A percentile compares a stretch with the other conserved stretches of the same genome.
These are phyloP conservation scores for Hippocampus mohnikei DNA, from an alignment of 2,113 vertebrate genomes.

Conservation along the genomic window DNA sequence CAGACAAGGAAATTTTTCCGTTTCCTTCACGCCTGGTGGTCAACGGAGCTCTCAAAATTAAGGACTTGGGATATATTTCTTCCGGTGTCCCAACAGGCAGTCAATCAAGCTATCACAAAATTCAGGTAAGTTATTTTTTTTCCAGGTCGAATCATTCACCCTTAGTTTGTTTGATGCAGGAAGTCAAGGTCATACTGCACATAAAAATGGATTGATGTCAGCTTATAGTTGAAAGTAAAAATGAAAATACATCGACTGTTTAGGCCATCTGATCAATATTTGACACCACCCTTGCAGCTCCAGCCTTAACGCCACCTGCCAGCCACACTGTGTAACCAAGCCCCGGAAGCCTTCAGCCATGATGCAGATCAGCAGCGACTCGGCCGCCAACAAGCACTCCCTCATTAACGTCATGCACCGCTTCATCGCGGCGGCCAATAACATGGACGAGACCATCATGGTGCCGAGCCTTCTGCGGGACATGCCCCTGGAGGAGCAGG, in stretches of 20 bases:
- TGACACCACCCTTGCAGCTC: neutral
- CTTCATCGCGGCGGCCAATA: slow-evolving; percentile 78
- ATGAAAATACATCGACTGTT: neutral
- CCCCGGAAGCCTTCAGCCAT: slow-evolving; percentile 46
- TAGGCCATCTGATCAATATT: neutral
- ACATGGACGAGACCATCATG: slow-evolving; percentile 82
- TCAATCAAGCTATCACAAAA: slow-evolving; percentile 16
- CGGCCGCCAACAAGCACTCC: slow-evolving; percentile 74
- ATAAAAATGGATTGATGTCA: neutral
- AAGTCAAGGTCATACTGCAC: slow-evolving; percentile 38
- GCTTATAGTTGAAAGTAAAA: neutral
- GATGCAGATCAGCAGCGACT: slow-evolving; percentile 75
- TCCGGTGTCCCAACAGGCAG: neutral
- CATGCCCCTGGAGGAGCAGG: slow-evolving; percentile 71
- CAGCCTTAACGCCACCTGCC: slow-evolving; percentile 33
- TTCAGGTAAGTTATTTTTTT: slow-evolving; percentile 48
- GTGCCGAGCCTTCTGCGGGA: slow-evolving; percentile 76
- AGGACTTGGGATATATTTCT: neutral
- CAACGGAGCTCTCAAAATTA: slow-evolving; percentile 5
- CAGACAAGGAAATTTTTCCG: slow-evolving; percentile 25
- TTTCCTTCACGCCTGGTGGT: slow-evolving; percentile 53
- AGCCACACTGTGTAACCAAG: slow-evolving; percentile 11
- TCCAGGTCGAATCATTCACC: neutral
- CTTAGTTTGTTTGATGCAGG: neutral
- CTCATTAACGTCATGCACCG: slow-evolving; percentile 78